Percentiles rank a stretch among this genome's conserved stretches.
Conservation (phyloP, 2,113 vertebrate genomes). For the Arizona elegans region DNA sequence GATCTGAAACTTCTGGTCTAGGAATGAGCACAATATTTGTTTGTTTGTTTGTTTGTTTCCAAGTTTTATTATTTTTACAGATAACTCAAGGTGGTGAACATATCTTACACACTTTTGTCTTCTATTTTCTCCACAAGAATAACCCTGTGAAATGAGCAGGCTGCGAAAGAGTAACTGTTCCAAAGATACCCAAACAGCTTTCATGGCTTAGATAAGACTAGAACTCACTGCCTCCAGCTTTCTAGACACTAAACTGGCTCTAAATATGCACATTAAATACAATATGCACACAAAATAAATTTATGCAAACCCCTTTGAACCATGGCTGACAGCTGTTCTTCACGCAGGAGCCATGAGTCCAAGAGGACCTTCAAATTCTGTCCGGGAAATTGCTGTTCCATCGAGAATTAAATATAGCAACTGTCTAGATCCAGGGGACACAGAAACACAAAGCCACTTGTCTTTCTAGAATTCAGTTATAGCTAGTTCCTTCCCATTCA, state of each 20-base stretch:
- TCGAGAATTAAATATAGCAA: not conserved
- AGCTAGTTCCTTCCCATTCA: not conserved
- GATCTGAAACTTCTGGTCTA: not conserved
- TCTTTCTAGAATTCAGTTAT: not conserved
- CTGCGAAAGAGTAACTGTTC: too few species aligned
- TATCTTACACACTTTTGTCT: not conserved
- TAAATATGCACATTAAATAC: too few species aligned
- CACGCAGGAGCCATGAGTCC: not conserved
- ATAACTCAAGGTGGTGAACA: not conserved
- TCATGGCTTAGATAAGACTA: too few species aligned
- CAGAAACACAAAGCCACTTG: not conserved
- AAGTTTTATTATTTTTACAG: not conserved
- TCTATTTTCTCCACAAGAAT: not conserved
- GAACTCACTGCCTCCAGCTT: too few species aligned
- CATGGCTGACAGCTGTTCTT: not conserved
- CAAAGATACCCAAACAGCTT: too few species aligned
- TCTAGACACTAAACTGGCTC: too few species aligned
- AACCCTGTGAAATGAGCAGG: too few species aligned
- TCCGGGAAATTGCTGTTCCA: not conserved
- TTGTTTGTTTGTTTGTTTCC: not conserved
- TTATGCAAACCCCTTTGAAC: too few species aligned
- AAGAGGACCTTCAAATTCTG: not conserved
- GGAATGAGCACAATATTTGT: not conserved
- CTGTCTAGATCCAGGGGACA: not conserved
- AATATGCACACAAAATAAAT: not conserved